Conservation (phyloP, 1,140 invertebrate genomes). For the Acromyrmex echinatior region DNA sequence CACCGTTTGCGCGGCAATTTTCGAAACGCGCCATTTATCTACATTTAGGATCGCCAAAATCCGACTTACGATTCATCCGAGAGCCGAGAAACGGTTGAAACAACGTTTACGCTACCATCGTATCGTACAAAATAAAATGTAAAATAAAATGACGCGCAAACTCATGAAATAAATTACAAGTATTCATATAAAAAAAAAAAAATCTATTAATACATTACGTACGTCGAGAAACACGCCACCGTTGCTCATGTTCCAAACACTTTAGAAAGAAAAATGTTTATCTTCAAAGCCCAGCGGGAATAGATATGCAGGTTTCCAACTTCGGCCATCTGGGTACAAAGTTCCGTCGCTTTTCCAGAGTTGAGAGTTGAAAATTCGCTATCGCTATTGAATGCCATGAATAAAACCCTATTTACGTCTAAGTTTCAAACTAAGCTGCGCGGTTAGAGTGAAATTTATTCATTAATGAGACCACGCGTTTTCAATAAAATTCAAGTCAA, state of each 20-base stretch:
- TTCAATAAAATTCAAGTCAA: constrained; percentile 16
- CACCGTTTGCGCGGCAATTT: background rate
- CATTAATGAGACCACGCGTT: constrained; percentile 5
- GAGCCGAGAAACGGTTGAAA: background rate
- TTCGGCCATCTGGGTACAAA: constrained; percentile 48
- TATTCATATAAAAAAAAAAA: background rate
- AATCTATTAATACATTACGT: constrained; percentile 54
- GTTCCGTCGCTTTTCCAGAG: constrained; percentile 48
- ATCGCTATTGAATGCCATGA: constrained; percentile 48
- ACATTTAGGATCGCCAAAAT: background rate
- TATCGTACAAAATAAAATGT: background rate
- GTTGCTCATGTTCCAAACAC: constrained; percentile 41
- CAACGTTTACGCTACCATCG: background rate
- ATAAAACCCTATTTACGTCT: constrained; percentile 46
- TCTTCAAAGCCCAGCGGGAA: constrained; percentile 38
- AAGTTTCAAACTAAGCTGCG: constrained; percentile 5
- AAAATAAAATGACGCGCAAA: background rate
- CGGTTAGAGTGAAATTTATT: constrained; percentile 32
- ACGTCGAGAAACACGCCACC: background rate
- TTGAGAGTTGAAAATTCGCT: constrained; percentile 43
- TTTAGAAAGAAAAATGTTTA: constrained; percentile 57
- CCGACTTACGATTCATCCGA: background rate
- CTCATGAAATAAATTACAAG: background rate
- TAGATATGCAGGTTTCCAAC: constrained; percentile 54
- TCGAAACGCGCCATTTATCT: background rate